Conservation (phyloP, 2,797 vertebrate species). For the Enteromius argenteus region DNA sequence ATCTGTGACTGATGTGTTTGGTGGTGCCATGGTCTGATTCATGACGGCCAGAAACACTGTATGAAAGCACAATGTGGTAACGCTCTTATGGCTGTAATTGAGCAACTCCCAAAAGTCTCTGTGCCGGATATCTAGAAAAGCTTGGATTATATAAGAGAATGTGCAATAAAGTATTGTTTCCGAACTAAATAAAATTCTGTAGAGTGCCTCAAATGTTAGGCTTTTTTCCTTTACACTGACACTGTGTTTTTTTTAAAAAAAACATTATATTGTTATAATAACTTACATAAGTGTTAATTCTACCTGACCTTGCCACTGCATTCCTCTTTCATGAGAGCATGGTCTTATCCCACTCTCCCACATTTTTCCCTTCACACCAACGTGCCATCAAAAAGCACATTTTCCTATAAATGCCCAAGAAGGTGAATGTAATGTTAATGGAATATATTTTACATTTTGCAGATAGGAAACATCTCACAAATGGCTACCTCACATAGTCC, state of each 20-base stretch:
- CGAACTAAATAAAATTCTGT: neutral
- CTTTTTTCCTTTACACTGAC: neutral
- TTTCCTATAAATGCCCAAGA: conserved; percentile 12
- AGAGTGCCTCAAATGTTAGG: neutral
- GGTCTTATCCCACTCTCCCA: conserved; percentile 15
- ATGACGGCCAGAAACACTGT: neutral
- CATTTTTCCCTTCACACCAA: neutral
- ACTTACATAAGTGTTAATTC: conserved; percentile 21
- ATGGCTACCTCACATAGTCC: neutral
- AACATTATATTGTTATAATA: neutral
- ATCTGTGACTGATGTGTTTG: conserved; percentile 29
- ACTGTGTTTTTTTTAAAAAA: neutral
- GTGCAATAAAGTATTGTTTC: neutral
- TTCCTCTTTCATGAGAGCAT: conserved; percentile 47
- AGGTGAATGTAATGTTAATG: neutral
- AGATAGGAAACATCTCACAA: neutral
- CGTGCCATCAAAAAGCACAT: neutral
- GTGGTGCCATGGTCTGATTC: neutral
- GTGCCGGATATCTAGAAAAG: neutral
- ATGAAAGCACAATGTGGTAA: neutral
- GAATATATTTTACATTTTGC: neutral
- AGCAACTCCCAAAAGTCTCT: neutral
- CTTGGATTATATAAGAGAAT: conserved; percentile 8
- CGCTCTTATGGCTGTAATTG: neutral
- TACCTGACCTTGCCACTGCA: conserved; percentile 44